Percentiles rank a stretch among this genome's conserved stretches.
phyloP scores from a whole-genome alignment of 2,888 invertebrate species.

The Hyposoter didymator region DNA sequence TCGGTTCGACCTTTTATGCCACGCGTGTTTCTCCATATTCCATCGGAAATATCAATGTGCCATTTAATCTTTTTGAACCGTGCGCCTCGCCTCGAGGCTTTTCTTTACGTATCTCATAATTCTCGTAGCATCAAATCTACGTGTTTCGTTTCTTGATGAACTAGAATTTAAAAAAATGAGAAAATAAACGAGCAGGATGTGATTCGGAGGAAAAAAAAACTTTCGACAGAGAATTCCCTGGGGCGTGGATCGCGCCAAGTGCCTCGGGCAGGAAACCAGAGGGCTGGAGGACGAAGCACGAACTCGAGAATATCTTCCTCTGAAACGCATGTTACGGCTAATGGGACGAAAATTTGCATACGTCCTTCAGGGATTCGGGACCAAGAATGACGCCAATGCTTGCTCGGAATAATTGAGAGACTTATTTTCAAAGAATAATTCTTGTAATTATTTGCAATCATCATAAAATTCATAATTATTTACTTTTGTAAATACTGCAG shows the following conservation, averaged over 20 bases:
- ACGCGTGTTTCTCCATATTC: neutral
- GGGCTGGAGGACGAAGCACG: neutral
- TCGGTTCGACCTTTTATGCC: neutral
- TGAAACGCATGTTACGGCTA: neutral
- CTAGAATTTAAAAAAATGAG: neutral
- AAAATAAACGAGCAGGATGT: neutral
- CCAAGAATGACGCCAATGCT: neutral
- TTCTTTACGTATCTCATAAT: neutral
- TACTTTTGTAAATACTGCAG: no score
- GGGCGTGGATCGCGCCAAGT: slow-evolving; percentile 2
- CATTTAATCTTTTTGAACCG: neutral
- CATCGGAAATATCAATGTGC: neutral
- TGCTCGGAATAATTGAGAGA: neutral
- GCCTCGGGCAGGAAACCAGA: neutral
- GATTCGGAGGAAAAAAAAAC: neutral
- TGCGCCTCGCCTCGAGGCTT: neutral
- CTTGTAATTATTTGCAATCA: neutral
- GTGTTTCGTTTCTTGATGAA: neutral
- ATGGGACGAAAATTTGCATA: slow-evolving; percentile 19
- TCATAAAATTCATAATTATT: no score
- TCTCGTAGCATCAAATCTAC: neutral
- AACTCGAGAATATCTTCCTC: neutral
- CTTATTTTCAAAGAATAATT: neutral
- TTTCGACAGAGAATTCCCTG: neutral
- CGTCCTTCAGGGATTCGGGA: neutral